Conservation (phyloP, 2,888 invertebrate species). For the Romanomermis culicivorax region DNA sequence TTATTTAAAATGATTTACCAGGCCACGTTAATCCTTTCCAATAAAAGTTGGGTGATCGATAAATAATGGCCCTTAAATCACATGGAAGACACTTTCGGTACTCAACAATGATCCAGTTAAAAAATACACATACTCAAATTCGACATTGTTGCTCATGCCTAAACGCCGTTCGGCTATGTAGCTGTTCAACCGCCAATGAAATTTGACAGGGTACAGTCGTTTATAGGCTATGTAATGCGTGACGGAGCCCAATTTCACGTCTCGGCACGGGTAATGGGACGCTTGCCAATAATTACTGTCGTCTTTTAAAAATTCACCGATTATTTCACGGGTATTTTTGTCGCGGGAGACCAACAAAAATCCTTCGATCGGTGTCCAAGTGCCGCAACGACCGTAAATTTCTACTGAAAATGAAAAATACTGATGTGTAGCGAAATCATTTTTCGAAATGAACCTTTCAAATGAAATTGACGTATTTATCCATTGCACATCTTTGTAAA, state of each 20-base stretch:
- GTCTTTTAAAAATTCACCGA: not conserved
- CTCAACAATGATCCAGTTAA: too few species aligned
- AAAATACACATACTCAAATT: too few species aligned
- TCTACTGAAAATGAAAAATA: constrained; percentile 1
- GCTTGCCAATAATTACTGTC: constrained; percentile 3
- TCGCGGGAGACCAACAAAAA: not conserved
- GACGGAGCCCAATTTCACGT: not conserved
- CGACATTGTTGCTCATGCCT: not conserved
- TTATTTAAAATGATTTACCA: not conserved
- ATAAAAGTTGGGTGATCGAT: not conserved
- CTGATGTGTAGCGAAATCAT: too few species aligned
- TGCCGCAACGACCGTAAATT: not conserved
- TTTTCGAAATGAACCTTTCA: too few species aligned
- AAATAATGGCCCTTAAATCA: not conserved
- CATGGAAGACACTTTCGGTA: too few species aligned
- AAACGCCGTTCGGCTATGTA: not conserved
- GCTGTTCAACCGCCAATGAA: not conserved
- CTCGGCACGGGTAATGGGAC: not conserved
- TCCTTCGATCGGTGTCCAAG: not conserved
- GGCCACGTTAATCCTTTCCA: constrained; percentile 2
- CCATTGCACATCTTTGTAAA: too few species aligned
- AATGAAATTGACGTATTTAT: too few species aligned
- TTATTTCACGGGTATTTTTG: not conserved
- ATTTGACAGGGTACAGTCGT: not conserved
- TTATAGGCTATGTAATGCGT: not conserved